These are phyloP conservation scores for Psococerastis gibbosa DNA, from an alignment of 2,888 invertebrate species.

Conservation along the genomic window DNA sequence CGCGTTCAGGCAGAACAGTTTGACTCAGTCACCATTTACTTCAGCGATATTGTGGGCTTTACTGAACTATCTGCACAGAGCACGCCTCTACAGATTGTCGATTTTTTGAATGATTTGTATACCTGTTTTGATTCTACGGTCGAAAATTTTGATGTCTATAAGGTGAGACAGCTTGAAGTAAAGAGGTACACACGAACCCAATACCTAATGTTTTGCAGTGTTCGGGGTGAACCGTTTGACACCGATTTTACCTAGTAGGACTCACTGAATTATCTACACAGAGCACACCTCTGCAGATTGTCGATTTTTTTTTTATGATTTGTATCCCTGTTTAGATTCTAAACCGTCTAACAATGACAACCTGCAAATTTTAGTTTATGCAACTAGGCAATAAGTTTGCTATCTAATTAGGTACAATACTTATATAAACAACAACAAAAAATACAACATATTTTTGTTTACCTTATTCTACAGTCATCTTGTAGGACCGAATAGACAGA, in stretches of 20 bases:
- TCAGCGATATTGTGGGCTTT: conserved; percentile 88
- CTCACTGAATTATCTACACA: conserved; percentile 85
- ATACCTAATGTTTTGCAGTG: too few species aligned
- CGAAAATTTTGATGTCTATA: conserved; percentile 82
- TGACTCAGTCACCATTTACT: conserved; percentile 83
- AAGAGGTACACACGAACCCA: too few species aligned
- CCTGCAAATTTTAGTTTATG: too few species aligned
- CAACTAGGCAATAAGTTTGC: too few species aligned
- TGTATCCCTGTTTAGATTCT: conserved; percentile 88
- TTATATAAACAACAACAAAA: too few species aligned
- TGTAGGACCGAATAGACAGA: too few species aligned
- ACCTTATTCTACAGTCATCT: too few species aligned
- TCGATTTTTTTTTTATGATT: conserved; percentile 80
- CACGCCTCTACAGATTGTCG: conserved; percentile 79
- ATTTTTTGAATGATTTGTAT: conserved; percentile 83
- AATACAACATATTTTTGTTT: too few species aligned
- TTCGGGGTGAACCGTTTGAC: conserved; percentile 80
- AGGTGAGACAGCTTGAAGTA: too few species aligned
- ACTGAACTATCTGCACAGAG: conserved; percentile 85
- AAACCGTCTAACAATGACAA: too few species aligned
- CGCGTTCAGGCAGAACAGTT: conserved; percentile 81
- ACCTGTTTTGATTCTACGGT: conserved; percentile 89
- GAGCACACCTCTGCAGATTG: conserved; percentile 80
- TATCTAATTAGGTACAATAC: too few species aligned
- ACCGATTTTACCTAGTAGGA: conserved; percentile 88